Percentiles rank a stretch among this genome's conserved stretches.
These are phyloP conservation scores for Globodera rostochiensis DNA, from an alignment of 1,140 invertebrate genomes.

Conservation along the genomic window DNA sequence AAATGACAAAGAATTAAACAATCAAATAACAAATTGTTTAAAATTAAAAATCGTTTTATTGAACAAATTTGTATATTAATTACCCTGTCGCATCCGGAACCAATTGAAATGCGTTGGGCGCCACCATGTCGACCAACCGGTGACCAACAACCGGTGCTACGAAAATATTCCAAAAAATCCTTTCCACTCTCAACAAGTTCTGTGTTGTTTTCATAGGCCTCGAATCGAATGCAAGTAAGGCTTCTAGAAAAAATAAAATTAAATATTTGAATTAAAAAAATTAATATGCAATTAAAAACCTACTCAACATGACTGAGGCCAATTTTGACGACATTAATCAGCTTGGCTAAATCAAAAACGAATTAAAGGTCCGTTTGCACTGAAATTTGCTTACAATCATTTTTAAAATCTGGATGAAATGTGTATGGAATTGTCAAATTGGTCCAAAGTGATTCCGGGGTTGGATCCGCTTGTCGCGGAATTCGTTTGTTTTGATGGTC, in stretches of 20 bases:
- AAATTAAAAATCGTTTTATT: neutral
- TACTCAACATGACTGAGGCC: neutral
- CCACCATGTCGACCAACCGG: slow-evolving; percentile 58
- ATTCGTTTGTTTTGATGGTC: slow-evolving; percentile 13
- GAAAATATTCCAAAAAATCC: slow-evolving; percentile 53
- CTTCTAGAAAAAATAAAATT: slow-evolving; percentile 37
- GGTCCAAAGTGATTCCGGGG: slow-evolving; percentile 48
- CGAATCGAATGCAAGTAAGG: slow-evolving; percentile 56
- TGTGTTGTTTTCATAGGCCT: slow-evolving; percentile 47
- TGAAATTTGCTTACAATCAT: slow-evolving; percentile 14
- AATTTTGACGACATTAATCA: neutral
- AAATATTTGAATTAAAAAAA: slow-evolving; percentile 1
- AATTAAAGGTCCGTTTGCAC: neutral
- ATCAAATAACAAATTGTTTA: neutral
- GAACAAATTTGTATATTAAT: neutral
- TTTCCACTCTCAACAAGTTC: neutral
- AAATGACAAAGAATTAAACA: too few species aligned
- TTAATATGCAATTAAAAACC: neutral
- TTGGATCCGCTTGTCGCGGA: slow-evolving; percentile 55
- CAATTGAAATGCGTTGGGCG: slow-evolving; percentile 59
- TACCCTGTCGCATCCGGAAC: slow-evolving; percentile 61
- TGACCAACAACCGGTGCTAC: slow-evolving; percentile 61
- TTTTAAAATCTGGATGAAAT: slow-evolving; percentile 40
- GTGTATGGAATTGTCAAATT: slow-evolving; percentile 49
- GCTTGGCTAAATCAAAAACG: slow-evolving; percentile 5